Evolutionary conservation across 2,888 invertebrate species (phyloP), one percentile per base, ranked within the genome.

Genomic region (Limulus polyphemus): DNA sequence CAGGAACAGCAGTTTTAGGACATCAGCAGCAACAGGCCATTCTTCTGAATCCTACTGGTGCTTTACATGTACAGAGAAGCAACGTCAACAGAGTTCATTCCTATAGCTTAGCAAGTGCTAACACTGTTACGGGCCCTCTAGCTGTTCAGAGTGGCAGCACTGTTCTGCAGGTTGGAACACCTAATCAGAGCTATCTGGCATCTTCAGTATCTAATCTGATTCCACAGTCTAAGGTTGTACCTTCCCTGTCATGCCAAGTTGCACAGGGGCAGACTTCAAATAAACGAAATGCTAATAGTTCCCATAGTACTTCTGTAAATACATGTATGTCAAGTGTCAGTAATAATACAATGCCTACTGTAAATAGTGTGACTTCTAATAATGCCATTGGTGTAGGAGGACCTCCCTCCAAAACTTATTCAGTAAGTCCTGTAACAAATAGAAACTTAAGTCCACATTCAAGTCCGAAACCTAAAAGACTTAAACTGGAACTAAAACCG

Each of bases 401-500:
- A 47, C 16, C 59, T 11, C 13, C 59, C n/a, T 17, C 58, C 10
- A 56, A 14, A 10, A 48, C 12, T 56, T 59, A 58, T 46, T 51
- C 60, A 14, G 57, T 62, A 55, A 55, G 13, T 14, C 16, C 16
- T 17, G 14, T 16, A 17, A 46, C 52, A 50, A 49, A 61, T 49
- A 59, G 52, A 56, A 62, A 59, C 58, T 56, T 58, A 59, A 57
- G 56, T 47, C 49, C 52, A 46, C n/a, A 17, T 54, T 11, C 52
- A 16, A 66, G 62, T 57, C 64, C 66, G n/a, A 64, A 64, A 49
- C 46, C 60, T 10, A 76, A 70, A 71, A 71, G 65, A 62, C 71
- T 55, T 68, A 75, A 68, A 57, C 50, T 76, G 32, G 75, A 76
- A 57, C 73, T 74, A 59, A 71, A 70, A n/a, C 68, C 71, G 5